phyloP scores from a whole-genome alignment of 1,140 invertebrate genomes.

The Brachionus koreanus region DNA sequence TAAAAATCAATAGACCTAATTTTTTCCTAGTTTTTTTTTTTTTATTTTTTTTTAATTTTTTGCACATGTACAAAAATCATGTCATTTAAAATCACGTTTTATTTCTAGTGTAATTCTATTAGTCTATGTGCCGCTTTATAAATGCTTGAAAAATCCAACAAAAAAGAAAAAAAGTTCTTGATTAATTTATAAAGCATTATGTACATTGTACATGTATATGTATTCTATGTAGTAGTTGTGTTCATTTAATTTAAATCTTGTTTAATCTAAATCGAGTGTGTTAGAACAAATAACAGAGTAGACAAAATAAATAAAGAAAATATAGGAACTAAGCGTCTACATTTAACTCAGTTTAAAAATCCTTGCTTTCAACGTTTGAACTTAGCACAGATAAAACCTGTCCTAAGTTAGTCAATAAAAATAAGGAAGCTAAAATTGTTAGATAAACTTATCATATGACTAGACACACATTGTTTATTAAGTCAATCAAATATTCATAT shows the following conservation, averaged over 20 bases:
- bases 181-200: neutral
- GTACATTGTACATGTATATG: neutral
- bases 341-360: neutral
- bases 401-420: neutral
- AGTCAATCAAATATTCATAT: neutral
- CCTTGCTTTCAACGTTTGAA: neutral
- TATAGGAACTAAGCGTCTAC: neutral
- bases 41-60: neutral
- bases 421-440: neutral
- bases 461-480: neutral
- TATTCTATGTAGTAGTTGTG: neutral
- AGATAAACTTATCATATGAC: neutral
- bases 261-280: conserved; percentile 8
- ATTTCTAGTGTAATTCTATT: neutral
- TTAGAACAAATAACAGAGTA: neutral
- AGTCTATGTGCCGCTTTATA: neutral
- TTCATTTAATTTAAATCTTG: neutral
- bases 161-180: neutral
- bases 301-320: neutral
- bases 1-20: neutral
- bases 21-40: too few relatives aligned
- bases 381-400: neutral
- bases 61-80: neutral
- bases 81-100: neutral
- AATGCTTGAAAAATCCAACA: neutral